These are phyloP conservation scores for Gymnarchus niloticus DNA, from an alignment of 2,113 vertebrate genomes.

Conservation along the genomic window DNA sequence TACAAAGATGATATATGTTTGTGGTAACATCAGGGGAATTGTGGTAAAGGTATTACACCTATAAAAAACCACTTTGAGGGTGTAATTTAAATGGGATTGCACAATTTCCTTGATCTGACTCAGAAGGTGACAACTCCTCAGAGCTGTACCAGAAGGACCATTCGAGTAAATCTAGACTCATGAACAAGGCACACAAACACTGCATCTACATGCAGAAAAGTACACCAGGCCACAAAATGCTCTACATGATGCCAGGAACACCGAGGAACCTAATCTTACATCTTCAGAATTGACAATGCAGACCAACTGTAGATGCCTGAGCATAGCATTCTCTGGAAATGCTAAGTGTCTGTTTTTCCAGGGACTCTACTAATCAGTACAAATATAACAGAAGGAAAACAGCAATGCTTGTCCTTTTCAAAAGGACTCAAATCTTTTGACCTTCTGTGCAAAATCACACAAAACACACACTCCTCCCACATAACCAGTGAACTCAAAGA, in stretches of 20 bases:
- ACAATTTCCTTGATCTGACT: neutral
- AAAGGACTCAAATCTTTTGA: neutral
- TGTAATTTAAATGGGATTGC: neutral
- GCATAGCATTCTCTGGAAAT: neutral
- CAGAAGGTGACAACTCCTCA: neutral
- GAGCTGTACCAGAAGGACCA: neutral
- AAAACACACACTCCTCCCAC: neutral
- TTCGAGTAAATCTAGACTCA: neutral
- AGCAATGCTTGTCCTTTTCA: neutral
- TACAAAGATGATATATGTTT: neutral
- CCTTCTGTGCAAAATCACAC: neutral
- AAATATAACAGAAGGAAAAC: neutral
- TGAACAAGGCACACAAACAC: neutral
- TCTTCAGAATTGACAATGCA: neutral
- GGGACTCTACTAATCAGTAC: neutral
- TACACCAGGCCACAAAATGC: neutral
- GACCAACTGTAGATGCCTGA: neutral
- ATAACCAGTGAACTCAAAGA: neutral
- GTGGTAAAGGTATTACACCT: neutral
- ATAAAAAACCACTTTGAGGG: neutral
- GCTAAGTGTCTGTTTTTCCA: neutral
- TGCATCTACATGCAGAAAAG: neutral
- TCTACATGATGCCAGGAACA: neutral
- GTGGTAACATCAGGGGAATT: neutral
- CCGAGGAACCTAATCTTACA: neutral